Evolutionary conservation across 2,113 vertebrate genomes (phyloP), one percentile per base, ranked within the genome.

Genomic region (Zosterops hypoxanthus): DNA sequence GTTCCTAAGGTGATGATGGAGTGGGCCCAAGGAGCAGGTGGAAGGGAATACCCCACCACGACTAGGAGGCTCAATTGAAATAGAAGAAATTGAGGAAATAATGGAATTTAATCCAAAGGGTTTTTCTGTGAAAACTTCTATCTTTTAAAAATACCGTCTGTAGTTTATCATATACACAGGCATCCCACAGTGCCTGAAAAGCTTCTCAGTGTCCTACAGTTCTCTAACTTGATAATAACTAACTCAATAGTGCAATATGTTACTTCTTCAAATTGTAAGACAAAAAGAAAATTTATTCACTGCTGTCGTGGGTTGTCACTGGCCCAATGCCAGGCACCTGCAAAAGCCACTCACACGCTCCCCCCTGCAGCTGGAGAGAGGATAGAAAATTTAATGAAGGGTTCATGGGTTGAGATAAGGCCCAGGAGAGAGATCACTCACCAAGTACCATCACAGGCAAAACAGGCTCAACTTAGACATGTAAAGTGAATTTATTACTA

Each of bases 281-380:
- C 0, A 1, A 42, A 53, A 80, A 61, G 5, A 6, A 57, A 69
- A 53, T 59, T 63, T 61, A 18, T 60, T 65, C 31, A 28, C 8
- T 36, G 36, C 15, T 60, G 15, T n/a, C 14, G 5, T 29, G 9
- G 7, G 14, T 29, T n/a, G 24, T 17, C 24, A 19, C 34, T 69
- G 79, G 18, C 12, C 19, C 0, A 0, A 34, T 42, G 15, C 36
- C 24, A 60, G 19, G 34, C 34, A 50, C 9, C 11, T 3, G 3
- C 29, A 28, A 50, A 49, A 59, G 34, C 28, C 5, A 4, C 19
- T 42, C 55, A 34, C 7, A 2, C 31, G 21, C 5, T 50, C 20
- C 6, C 7, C 46, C 34, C 65, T 70, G 44, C 55, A 70, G 24
- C 44, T 50, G 34, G 34, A 12, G 19, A 70, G 36, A n/a, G 44